Evolutionary conservation across 2,113 vertebrate genomes (phyloP).

Genomic region (Menidia beryllina): DNA sequence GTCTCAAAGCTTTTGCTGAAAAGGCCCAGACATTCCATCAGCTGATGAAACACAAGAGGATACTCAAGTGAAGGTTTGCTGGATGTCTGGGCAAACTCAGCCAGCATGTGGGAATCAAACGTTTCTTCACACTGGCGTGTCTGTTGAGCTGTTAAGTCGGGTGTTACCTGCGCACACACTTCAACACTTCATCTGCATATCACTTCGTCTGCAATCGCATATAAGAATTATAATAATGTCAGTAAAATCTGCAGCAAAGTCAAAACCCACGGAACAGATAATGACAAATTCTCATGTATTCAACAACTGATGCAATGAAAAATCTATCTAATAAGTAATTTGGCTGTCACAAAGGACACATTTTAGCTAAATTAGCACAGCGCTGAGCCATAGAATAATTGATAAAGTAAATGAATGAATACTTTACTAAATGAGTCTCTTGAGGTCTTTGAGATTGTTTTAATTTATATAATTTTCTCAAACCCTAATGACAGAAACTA

Average conservation of each 20-base stretch:
- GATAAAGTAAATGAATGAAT: neutral
- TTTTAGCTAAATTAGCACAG: conserved; percentile 9
- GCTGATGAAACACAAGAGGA: conserved; percentile 11
- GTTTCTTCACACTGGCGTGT: conserved; percentile 9
- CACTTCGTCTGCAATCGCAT: conserved; percentile 20
- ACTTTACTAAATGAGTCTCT: neutral
- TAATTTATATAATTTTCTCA: neutral
- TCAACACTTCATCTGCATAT: too few species aligned
- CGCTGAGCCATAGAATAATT: neutral
- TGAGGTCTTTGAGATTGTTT: neutral
- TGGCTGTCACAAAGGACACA: neutral
- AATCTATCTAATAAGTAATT: conserved; percentile 6
- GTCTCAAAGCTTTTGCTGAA: neutral
- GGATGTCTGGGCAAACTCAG: conserved; percentile 15
- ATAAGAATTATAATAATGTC: neutral
- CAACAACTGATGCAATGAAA: conserved; percentile 7
- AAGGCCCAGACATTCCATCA: conserved; percentile 3
- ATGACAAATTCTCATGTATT: neutral
- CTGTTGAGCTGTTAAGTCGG: neutral
- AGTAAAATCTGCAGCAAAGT: conserved; percentile 17
- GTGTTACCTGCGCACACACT: neutral
- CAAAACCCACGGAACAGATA: conserved; percentile 9
- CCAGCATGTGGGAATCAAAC: neutral
- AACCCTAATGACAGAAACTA: neutral
- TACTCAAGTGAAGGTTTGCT: conserved; percentile 1